Base-by-base conservation (phyloP, 2,797 vertebrate genomes). In the Esox lucius region DNA sequence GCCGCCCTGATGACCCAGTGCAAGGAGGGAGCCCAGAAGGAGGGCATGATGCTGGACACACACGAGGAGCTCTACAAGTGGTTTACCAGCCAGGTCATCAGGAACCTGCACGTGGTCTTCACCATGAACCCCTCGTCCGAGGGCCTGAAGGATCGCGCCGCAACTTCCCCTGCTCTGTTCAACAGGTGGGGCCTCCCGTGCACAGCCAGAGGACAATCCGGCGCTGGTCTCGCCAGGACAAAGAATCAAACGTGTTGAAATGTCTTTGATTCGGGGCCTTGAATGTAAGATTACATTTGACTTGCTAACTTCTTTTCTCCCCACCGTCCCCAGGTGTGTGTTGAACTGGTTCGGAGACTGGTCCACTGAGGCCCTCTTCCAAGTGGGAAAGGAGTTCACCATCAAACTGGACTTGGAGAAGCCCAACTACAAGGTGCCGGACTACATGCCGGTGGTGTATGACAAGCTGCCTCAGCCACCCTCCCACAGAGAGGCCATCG, bases 371-470 rank as follows among this genome's bases (percentile, higher is more conserved):
- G 98, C 98, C 0, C 93, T 99, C 28, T 99, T 98, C 83, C 97
- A 99, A 83, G 98, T 99, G 61, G 98, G 97, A 78, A 99, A 99
- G 87, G 98, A 99, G 81, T 99, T 99, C 88, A 99, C 98, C 75
- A 96, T 97, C 80, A 99, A 99, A 88, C 98, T 99, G 98, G 98
- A 99, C 91, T 94, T 99, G 83, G 98, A 99, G 88, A 99, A 99
- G 84, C 98, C 98, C 7, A 99, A 98, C 87, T 99, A 98, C 65
- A 90, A 97, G 42, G 97, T 98, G 35, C 98, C 98, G 0, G 98
- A 99, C 81, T 99, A 98, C 89, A 99, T 99, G 98, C 98, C 97
- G 0, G 93, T 94, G 0, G 96, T 98, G 35, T 99, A 99, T 0
- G 97, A 99, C 85, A 99, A 97, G 12, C 90, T 99, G 8, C 97